Conservation (phyloP, 2,797 vertebrate species). For the Chaenodraco wilsoni region DNA sequence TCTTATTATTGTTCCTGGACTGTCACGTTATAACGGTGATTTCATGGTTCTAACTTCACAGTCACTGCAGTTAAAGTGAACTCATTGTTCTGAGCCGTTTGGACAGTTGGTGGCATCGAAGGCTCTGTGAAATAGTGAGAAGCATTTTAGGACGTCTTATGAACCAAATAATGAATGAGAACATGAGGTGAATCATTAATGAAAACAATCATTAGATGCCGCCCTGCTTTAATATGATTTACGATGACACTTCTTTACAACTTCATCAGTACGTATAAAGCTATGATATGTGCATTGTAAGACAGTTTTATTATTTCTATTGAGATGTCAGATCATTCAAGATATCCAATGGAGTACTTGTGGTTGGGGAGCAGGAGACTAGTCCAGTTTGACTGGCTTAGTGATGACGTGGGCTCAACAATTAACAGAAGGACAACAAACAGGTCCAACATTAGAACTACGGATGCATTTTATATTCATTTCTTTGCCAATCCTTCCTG, state of each 20-base stretch:
- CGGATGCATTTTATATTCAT: background rate
- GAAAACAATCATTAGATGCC: background rate
- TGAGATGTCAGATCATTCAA: background rate
- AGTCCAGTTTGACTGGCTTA: background rate
- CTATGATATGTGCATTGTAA: background rate
- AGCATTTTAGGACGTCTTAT: background rate
- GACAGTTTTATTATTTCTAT: background rate
- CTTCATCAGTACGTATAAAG: background rate
- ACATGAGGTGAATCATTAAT: background rate
- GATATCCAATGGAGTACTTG: background rate
- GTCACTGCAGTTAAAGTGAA: background rate
- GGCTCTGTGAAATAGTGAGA: background rate
- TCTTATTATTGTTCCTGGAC: background rate
- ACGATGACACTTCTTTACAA: background rate
- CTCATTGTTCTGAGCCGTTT: background rate
- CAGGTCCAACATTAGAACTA: background rate
- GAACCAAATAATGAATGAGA: background rate
- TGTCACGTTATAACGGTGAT: background rate
- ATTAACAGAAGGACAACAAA: background rate
- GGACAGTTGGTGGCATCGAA: background rate
- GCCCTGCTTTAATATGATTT: background rate
- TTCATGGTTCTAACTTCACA: background rate
- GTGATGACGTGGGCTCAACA: background rate
- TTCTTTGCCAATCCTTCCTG: background rate
- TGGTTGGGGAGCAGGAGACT: background rate